Conservation (phyloP, 2,797 vertebrate species). For the Anomalospiza imberbis region DNA sequence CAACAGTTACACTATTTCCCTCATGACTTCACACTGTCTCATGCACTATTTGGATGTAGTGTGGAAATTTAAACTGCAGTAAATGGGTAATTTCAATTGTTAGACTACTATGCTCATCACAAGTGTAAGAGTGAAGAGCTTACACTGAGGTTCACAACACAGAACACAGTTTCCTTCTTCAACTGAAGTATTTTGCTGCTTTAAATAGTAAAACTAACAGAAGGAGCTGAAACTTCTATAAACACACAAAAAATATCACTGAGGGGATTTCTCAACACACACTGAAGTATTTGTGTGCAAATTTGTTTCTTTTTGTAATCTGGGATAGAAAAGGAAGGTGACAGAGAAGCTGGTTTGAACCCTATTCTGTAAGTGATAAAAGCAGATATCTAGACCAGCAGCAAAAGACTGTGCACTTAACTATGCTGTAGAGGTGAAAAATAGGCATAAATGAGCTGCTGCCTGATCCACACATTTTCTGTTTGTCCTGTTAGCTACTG, state of each 20-base stretch:
- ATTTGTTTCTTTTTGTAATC: not conserved
- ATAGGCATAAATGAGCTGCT: rapidly evolving
- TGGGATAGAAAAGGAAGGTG: not conserved
- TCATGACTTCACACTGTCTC: not conserved
- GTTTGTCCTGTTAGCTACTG: not conserved
- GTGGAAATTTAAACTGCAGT: not conserved
- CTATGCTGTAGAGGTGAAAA: not conserved
- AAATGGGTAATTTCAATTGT: not conserved
- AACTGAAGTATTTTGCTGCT: not conserved
- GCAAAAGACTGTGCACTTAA: not conserved
- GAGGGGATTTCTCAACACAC: not conserved
- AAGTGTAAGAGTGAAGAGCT: not conserved
- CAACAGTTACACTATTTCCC: not conserved
- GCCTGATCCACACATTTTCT: not conserved
- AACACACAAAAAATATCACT: not conserved
- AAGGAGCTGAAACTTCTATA: not conserved
- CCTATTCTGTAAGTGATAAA: not conserved
- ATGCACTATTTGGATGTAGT: not conserved
- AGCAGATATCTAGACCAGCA: not conserved
- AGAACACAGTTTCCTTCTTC: not conserved
- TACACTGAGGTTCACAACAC: not conserved
- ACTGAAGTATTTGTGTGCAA: not conserved
- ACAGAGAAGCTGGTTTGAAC: not conserved
- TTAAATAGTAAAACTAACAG: not conserved
- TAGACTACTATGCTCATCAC: not conserved